Conservation (phyloP, 1,140 invertebrate species). For the Drosophila sucinea region DNA sequence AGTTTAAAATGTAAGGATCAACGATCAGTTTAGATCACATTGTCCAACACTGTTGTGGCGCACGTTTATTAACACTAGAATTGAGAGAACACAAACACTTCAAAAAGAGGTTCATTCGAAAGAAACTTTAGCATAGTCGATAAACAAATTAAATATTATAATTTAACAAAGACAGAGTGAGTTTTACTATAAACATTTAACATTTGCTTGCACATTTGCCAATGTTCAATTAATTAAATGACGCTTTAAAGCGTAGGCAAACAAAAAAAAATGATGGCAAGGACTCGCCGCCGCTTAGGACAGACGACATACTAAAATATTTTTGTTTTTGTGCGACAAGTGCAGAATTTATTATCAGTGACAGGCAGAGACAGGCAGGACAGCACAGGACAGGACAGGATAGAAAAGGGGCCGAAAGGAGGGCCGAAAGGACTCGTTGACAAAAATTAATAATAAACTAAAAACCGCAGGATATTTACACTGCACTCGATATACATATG, state of each 20-base stretch:
- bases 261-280: slow-evolving; percentile 34
- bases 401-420: slow-evolving; percentile 51
- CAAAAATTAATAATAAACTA: slow-evolving; percentile 81
- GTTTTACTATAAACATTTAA: background rate
- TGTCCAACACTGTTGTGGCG: no score
- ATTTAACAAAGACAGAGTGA: no score
- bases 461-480: slow-evolving; percentile 78
- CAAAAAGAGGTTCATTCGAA: no score
- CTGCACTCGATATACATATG: slow-evolving; percentile 57
- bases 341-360: slow-evolving; percentile 73
- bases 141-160: no score
- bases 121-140: no score
- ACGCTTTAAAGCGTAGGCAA: slow-evolving; percentile 51
- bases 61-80: no score
- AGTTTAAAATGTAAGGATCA: no score
- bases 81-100: no score
- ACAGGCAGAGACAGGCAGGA: slow-evolving; percentile 49
- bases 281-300: slow-evolving; percentile 37
- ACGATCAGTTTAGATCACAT: no score
- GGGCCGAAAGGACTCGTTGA: slow-evolving; percentile 48
- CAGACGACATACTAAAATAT: slow-evolving; percentile 14
- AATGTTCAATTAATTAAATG: slow-evolving; percentile 65
- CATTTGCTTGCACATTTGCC: slow-evolving; percentile 1
- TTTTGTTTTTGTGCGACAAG: slow-evolving; percentile 32
- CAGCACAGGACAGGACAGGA: background rate